These are phyloP conservation scores for Takifugu rubripes DNA, from an alignment of 2,797 vertebrate genomes.

Conservation along the genomic window DNA sequence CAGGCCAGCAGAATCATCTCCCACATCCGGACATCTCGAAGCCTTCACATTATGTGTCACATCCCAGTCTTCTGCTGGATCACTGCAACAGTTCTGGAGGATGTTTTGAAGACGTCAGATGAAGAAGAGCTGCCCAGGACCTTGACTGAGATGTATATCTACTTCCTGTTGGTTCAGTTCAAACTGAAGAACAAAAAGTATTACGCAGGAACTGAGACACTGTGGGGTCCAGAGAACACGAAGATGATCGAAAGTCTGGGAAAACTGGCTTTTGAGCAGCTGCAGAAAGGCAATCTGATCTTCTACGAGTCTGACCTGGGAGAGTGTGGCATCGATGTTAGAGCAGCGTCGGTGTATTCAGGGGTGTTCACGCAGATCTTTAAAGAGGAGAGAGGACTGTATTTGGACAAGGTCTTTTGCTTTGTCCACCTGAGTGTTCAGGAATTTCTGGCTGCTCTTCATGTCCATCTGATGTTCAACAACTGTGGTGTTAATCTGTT, in stretches of 20 bases:
- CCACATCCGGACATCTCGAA: too few species aligned
- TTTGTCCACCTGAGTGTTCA: conserved; percentile 27
- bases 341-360: neutral
- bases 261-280: conserved; percentile 20
- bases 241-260: conserved; percentile 15
- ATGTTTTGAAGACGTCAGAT: neutral
- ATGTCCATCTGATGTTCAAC: conserved; percentile 9
- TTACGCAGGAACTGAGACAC: conserved; percentile 1
- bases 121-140: conserved; percentile 13
- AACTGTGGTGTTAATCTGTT: conserved; percentile 8
- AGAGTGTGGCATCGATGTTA: neutral
- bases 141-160: conserved; percentile 25
- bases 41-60: too few species aligned
- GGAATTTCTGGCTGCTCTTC: conserved; percentile 23
- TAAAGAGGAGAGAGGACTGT: conserved; percentile 12
- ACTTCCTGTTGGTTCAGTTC: conserved; percentile 15
- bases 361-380: conserved; percentile 3
- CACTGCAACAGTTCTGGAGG: conserved; percentile 26
- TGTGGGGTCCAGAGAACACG: conserved; percentile 4
- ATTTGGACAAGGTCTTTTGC: conserved; percentile 16
- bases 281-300: conserved; percentile 15
- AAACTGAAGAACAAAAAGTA: conserved; percentile 4
- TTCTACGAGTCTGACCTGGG: conserved; percentile 9
- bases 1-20: conserved; percentile 2
- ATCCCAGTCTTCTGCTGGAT: conserved; percentile 30